phyloP scores from a whole-genome alignment of 2,113 vertebrate species.

The Pseudorectes ferrugineus region DNA sequence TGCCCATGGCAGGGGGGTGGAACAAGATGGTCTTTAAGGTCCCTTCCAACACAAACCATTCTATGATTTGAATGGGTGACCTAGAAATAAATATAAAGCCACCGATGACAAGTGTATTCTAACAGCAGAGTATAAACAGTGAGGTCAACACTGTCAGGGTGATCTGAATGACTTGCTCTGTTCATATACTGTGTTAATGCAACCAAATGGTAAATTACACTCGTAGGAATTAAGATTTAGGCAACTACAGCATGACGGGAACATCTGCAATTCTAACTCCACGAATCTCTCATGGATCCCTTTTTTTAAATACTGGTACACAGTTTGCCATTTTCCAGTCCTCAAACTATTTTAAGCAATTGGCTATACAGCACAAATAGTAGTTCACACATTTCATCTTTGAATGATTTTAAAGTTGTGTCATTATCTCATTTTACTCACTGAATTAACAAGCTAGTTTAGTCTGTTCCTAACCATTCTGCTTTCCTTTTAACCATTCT shows the following conservation, averaged over 20 bases:
- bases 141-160: not conserved
- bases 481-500: not conserved
- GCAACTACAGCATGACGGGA: not conserved
- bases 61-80: not conserved
- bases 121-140: not conserved
- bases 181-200: not conserved
- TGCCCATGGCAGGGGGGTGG: not conserved
- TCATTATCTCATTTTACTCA: not conserved
- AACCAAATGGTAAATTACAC: not conserved
- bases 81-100: not conserved
- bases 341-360: not conserved
- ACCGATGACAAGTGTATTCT: not conserved
- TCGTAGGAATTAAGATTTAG: not conserved
- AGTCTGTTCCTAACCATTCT: not conserved
- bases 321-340: not conserved
- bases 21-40: not conserved
- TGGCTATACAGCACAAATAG: not conserved
- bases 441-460: not conserved
- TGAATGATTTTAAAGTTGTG: not conserved
- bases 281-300: not conserved
- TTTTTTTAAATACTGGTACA: not conserved
- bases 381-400: not conserved
- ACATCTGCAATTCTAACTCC: not conserved
- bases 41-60: not conserved
- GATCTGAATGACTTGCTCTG: not conserved